Evolutionary conservation across 2,113 vertebrate genomes (phyloP).

Genomic region (Leptosomus discolor): DNA sequence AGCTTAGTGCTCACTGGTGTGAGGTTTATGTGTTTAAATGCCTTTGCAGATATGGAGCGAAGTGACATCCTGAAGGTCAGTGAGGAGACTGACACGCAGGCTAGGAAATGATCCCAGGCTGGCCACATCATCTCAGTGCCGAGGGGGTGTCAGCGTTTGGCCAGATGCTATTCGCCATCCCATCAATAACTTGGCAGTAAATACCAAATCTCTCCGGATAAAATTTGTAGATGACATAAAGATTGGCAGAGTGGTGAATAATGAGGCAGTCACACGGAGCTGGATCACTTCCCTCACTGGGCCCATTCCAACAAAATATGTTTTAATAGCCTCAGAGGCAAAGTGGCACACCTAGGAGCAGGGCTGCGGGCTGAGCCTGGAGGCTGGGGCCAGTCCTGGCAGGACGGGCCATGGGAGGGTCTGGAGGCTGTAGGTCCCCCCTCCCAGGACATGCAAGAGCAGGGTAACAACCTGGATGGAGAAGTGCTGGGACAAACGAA

Average conservation of each 20-base stretch:
- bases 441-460: neutral
- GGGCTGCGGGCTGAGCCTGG: neutral
- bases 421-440: neutral
- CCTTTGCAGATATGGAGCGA: neutral
- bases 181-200: slow-evolving; percentile 20
- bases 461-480: neutral
- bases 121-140: neutral
- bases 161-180: neutral
- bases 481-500: neutral
- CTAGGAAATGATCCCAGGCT: neutral
- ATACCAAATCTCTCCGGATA: neutral
- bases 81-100: neutral
- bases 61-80: neutral
- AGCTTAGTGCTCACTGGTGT: accelerated
- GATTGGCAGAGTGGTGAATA: slow-evolving; percentile 35
- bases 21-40: neutral
- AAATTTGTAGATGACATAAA: slow-evolving; percentile 1
- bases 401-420: neutral
- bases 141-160: neutral
- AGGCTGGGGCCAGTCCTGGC: neutral
- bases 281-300: neutral
- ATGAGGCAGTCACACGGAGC: neutral
- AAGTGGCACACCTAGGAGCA: neutral
- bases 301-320: neutral
- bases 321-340: neutral